Conservation (phyloP, 2,797 vertebrate species). For the Tarsius wallacei region DNA sequence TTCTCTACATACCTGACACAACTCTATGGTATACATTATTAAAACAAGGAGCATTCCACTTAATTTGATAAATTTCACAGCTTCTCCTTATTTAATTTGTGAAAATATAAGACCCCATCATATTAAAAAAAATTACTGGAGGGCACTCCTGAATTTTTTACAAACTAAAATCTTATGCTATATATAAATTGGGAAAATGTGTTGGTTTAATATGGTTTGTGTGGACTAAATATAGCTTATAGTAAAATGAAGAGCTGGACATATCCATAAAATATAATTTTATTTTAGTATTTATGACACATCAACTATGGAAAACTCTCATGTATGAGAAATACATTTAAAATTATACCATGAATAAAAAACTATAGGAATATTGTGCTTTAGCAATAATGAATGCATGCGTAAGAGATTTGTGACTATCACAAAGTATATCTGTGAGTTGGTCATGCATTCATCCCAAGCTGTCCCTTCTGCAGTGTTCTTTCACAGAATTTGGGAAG, state of each 20-base stretch:
- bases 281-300: slow-evolving; percentile 66
- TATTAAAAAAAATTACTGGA: slow-evolving; percentile 13
- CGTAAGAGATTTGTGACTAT: not conserved
- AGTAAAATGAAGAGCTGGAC: slow-evolving; percentile 52
- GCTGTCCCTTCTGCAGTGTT: not conserved
- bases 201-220: slow-evolving; percentile 37
- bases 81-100: not conserved
- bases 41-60: not conserved
- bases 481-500: slow-evolving; percentile 16
- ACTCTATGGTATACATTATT: not conserved
- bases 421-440: not conserved
- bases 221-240: slow-evolving; percentile 69
- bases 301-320: slow-evolving; percentile 52
- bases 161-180: not conserved
- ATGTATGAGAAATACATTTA: slow-evolving; percentile 37
- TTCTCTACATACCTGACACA: not conserved
- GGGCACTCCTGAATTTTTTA: slow-evolving; percentile 3
- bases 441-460: not conserved
- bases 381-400: not conserved
- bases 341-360: slow-evolving; percentile 64
- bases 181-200: slow-evolving; percentile 74
- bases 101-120: not conserved
- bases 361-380: not conserved
- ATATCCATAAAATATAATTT: slow-evolving; percentile 66
- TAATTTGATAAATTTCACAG: slow-evolving; percentile 34